Evolutionary conservation across 1,140 invertebrate species (phyloP).

Genomic region (Chionoecetes opilio): DNA sequence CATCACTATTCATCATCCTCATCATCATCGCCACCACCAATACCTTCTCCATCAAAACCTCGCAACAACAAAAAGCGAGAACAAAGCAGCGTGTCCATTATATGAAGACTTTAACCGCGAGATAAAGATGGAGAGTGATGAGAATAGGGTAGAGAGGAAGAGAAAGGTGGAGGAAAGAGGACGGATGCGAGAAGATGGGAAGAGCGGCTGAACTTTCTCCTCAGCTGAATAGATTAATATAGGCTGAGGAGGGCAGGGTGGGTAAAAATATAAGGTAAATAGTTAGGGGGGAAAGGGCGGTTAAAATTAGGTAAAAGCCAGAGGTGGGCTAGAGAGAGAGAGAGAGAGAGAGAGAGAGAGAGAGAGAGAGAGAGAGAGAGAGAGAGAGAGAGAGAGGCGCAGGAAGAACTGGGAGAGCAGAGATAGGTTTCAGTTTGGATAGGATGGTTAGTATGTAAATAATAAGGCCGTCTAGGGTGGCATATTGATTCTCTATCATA

Average conservation of each 20-base stretch:
- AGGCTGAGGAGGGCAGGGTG: conserved; percentile 2
- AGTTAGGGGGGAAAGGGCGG: background rate
- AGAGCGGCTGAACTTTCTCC: background rate
- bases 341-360: too few species aligned
- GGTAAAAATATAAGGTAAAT: conserved; percentile 22
- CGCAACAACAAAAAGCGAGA: too few species aligned
- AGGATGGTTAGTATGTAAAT: background rate
- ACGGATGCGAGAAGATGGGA: background rate
- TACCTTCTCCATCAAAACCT: too few species aligned
- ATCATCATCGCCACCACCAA: too few species aligned
- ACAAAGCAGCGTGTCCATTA: too few species aligned
- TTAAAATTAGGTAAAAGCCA: background rate
- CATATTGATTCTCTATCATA: too few species aligned
- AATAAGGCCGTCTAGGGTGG: too few species aligned
- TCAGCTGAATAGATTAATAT: background rate
- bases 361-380: too few species aligned
- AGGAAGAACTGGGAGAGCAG: background rate
- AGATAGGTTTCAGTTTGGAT: background rate
- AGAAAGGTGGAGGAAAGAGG: background rate
- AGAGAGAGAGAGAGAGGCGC: too few species aligned
- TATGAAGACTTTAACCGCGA: too few species aligned
- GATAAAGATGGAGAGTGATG: too few species aligned
- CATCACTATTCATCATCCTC: too few species aligned
- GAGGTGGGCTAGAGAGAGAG: background rate
- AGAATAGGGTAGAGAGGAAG: background rate